Conservation (phyloP, 2,797 vertebrate species). For the Aphelocoma californica region DNA sequence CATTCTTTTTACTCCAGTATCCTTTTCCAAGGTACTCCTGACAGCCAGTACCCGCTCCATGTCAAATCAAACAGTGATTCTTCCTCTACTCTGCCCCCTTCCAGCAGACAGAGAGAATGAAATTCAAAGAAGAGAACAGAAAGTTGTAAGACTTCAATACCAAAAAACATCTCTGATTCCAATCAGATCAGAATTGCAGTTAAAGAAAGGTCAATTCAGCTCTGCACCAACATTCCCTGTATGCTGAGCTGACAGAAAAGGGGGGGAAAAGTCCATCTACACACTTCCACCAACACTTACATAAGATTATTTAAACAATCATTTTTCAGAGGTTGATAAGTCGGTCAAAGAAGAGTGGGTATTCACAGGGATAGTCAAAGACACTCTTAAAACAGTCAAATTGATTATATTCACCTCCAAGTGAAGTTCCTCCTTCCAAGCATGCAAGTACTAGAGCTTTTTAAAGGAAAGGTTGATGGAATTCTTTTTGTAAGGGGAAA, state of each 20-base stretch:
- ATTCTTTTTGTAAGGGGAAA: not conserved
- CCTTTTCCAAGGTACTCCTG: not conserved
- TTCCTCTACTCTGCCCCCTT: not conserved
- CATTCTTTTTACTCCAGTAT: not conserved
- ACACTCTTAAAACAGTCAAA: not conserved
- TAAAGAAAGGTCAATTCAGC: not conserved
- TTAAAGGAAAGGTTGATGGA: not conserved
- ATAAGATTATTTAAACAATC: not conserved
- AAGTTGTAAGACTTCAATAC: not conserved
- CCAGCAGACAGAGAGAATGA: not conserved
- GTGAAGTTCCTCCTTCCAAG: not conserved
- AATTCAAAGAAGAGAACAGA: not conserved
- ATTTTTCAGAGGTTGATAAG: not conserved
- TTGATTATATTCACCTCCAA: not conserved
- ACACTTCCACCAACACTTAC: not conserved
- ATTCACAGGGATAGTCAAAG: not conserved
- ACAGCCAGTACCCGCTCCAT: not conserved
- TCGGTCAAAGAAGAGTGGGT: not conserved
- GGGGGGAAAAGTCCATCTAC: fast-evolving
- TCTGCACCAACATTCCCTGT: not conserved
- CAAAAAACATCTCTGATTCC: not conserved
- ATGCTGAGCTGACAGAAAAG: not conserved
- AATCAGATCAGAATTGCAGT: not conserved
- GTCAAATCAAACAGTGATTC: not conserved
- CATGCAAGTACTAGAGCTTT: not conserved